phyloP scores from a whole-genome alignment of 2,797 vertebrate genomes.

The Pseudomugil gertrudae region DNA sequence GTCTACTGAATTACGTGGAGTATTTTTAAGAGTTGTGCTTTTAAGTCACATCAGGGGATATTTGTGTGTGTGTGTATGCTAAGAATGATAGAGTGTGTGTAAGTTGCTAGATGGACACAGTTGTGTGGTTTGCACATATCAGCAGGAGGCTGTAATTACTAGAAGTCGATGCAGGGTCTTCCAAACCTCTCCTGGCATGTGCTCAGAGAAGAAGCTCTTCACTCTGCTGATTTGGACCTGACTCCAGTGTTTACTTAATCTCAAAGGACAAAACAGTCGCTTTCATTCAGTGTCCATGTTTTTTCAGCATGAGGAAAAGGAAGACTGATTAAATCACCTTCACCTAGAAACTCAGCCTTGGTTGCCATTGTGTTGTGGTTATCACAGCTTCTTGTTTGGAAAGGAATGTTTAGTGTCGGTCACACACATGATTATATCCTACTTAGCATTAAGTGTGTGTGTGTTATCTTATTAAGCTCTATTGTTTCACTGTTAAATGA shows the following conservation, averaged over 20 bases:
- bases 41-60: too few species aligned
- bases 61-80: constrained; percentile 1
- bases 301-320: constrained; percentile 66
- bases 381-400: constrained; percentile 40
- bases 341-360: constrained; percentile 47
- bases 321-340: constrained; percentile 66
- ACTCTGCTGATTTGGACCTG: constrained; percentile 69
- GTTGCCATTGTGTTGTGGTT: constrained; percentile 64
- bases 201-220: constrained; percentile 40
- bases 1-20: constrained; percentile 20
- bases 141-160: constrained; percentile 75
- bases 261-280: constrained; percentile 44
- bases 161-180: constrained; percentile 61
- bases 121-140: constrained; percentile 72
- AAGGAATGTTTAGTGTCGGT: constrained; percentile 50
- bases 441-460: constrained; percentile 25
- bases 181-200: constrained; percentile 44
- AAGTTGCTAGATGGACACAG: constrained; percentile 55
- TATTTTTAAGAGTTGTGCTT: constrained; percentile 13
- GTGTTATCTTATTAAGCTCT: constrained; percentile 60
- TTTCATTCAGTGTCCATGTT: constrained; percentile 54
- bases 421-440: constrained; percentile 60
- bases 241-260: constrained; percentile 59
- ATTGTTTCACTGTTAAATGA: constrained; percentile 63
- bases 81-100: constrained; percentile 41